Evolutionary conservation across 2,888 invertebrate species (phyloP), one percentile per base, ranked within the genome.

Genomic region (Synanthedon vespiformis): DNA sequence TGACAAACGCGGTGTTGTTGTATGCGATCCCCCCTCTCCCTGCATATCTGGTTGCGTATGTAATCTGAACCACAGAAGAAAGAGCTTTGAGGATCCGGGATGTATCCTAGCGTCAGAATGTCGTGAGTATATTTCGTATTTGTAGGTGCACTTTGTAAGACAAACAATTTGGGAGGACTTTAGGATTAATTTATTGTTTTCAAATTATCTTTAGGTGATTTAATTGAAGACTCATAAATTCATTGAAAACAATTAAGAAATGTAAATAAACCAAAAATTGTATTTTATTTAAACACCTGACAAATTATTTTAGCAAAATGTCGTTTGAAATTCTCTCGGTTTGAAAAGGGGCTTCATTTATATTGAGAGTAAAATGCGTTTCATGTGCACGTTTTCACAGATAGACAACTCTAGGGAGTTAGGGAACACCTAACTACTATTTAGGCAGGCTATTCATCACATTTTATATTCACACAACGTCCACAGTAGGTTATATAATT

Each of bases 21-120:
- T 53, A 1, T 74, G 72, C 48, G 63, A 69, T 18, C 64, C 64
- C 0, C 60, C 60, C 6, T 49, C 58, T 0, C 52, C 56, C 0
- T 74, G 75, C 40, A 54, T 53, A 2, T 58, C 68, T 4, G 74
- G 74, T 1, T 76, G 76, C 49, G 50, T 59, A 3, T 75, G 75
- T 51, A 58, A 55, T 6, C 0, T 64, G 3, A 71, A 72, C 54
- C 51, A 71, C 49, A 70, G 54, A 53, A 54, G 53, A 5, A 55
- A 54, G 40, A 72, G 68, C 47, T 12, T 10, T 0, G 48, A 60
- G 11, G 58, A 75, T 18, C 59, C 53, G 2, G 59, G n/a, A 44
- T 76, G 76, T 52, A 67, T 75, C 18, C 27, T 60, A 2, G 56
- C 67, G 34, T 58, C 64, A 4, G 52, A 61, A 11, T 71, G 70